Percentiles rank a stretch among this genome's conserved stretches.
Evolutionary conservation across 1,140 invertebrate genomes (phyloP).

Genomic region (Matsumurasca onukii): DNA sequence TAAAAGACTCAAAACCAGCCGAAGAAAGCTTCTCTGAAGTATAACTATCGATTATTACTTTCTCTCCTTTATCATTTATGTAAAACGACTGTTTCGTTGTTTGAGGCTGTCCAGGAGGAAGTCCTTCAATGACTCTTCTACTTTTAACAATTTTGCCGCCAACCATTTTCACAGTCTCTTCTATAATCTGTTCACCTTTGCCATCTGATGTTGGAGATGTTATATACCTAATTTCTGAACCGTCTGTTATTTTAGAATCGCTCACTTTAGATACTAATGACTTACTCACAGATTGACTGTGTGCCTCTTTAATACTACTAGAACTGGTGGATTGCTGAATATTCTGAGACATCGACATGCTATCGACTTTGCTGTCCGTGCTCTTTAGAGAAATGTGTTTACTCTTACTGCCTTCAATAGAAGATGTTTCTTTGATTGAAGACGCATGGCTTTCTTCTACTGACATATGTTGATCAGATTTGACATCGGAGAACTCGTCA

Average conservation of each 20-base stretch:
- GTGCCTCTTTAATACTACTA: not conserved
- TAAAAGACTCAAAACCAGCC: no score
- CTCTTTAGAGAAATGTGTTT: not conserved
- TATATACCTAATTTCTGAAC: not conserved
- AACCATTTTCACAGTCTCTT: conserved; percentile 28
- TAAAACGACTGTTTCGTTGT: not conserved
- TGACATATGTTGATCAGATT: conserved; percentile 5
- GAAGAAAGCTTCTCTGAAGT: no score
- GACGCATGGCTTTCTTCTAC: conserved; percentile 14
- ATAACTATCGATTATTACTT: not conserved
- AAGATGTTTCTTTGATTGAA: not conserved
- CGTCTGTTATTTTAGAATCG: not conserved
- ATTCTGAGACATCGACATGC: not conserved
- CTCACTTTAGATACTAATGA: not conserved
- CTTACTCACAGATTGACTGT: not conserved
- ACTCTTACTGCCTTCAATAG: not conserved
- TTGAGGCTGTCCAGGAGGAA: not conserved
- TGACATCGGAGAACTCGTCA: not conserved
- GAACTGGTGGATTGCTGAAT: not conserved
- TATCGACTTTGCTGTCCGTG: not conserved
- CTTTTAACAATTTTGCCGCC: conserved; percentile 32
- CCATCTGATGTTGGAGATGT: not conserved
- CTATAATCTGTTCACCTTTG: not conserved
- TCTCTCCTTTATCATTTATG: conserved; percentile 13
- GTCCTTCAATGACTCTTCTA: not conserved